Evolutionary conservation across 2,797 vertebrate genomes (phyloP), one percentile per base, ranked within the genome.

Genomic region (Intellagama lesueurii): DNA sequence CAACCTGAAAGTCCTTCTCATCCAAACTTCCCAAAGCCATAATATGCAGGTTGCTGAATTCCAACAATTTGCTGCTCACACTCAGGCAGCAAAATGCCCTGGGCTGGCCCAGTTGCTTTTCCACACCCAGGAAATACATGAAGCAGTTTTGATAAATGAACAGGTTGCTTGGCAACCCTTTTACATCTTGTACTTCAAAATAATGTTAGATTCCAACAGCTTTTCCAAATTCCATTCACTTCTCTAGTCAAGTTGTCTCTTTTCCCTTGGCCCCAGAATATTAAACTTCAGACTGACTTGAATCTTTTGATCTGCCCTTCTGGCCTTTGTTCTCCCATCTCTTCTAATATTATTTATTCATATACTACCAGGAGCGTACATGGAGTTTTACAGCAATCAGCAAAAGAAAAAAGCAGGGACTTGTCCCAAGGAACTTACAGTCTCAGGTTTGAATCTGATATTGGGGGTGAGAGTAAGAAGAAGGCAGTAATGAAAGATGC

Each of bases 341-440:
- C 44, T 60, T 26, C 12, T 56, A 79, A n/a, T 84, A 78, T 88
- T 78, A 88, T 83, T 78, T 89, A 84, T 79, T 44, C 22, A 52
- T 84, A 40, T 2, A 32, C 40, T 32, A 77, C 72, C 64, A 66
- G 49, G 72, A 83, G 30, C 26, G 17, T 77, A 49, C 44, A 83
- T 49, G 24, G 66, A 81, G 30, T 77, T 88, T 60, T 87, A 64
- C 47, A 64, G 22, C 32, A 28, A 56, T 28, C 30, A 69, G 7
- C n/a, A 70, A 52, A 47, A 60, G 32, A 77, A 86, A 80, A 80
- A 56, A 64, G 22, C 77, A 80, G 26, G 40, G 7, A 28, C 66
- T 4, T 83, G 66, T 35, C 66, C 64, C 76, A 80, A 56, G 56
- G 14, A 52, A 69, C n/a, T 83, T 76, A 9, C 7, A 52, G 24